Base-by-base conservation (phyloP, 2,797 vertebrate genomes). In the Gallirallus australis region DNA sequence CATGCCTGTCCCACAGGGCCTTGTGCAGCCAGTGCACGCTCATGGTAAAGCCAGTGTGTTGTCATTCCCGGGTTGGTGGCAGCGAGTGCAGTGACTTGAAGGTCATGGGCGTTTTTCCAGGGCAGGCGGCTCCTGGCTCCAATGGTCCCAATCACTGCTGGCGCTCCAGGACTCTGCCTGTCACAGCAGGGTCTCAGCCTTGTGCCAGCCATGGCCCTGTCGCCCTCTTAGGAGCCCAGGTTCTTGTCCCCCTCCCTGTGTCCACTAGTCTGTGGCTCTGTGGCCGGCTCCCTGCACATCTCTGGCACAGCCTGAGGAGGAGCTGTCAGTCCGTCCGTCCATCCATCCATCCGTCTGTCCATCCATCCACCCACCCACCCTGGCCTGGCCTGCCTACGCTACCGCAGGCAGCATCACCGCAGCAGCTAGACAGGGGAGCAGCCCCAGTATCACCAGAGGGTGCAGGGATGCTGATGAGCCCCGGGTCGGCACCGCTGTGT, bases 151-250 rank as follows among this genome's bases (percentile, higher is more conserved):
- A 8, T 30, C 65, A 61, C 73, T 21, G 27, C n/a, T 27, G 3
- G 45, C 1, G 30, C 90, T 60, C 70, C 77, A 18, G 70, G 82
- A 64, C 7, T 2, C n/a, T 3, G 19, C 8, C 8, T 6, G 2
- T 2, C 42, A 8, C 0, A 1, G 65, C 7, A 0, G 15, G 28
- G 5, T 24, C 50, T 35, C 57, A 3, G 66, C 12, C 33, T 27
- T 2, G 0, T 6, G 0, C 27, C 0, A 0, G 20, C 53, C 57
- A 0, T 0, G 2, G 13, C 27, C 1, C n/a, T 17, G 45, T 6
- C 4, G 0, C 33, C 52, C 3, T 0, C 1, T 35, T 0, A 8
- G 25, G 59, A 64, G 19, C 35, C 1, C 12, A 0, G 18, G 33
- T 11, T 52, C 56, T 81, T 8, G 2, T 23, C 56, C 7, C 25